phyloP scores from a whole-genome alignment of 2,888 invertebrate species.

The Campoplex nolae region DNA sequence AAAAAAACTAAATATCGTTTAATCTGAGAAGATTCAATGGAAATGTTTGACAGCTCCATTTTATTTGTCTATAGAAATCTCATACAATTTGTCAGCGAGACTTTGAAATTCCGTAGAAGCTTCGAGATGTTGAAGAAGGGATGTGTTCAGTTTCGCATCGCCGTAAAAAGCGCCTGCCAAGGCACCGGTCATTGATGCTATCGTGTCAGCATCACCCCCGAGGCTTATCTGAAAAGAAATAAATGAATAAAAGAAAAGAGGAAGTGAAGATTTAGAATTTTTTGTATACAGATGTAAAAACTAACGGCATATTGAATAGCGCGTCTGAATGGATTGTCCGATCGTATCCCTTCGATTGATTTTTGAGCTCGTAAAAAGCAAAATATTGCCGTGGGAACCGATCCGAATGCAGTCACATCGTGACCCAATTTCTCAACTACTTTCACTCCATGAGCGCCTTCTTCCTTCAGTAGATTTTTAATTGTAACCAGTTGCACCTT shows the following conservation, averaged over 20 bases:
- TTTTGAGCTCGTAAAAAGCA: constrained; percentile 87
- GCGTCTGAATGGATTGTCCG: constrained; percentile 87
- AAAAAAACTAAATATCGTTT: not conserved
- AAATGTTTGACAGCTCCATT: not conserved
- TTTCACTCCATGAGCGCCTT: constrained; percentile 83
- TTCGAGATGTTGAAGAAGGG: constrained; percentile 88
- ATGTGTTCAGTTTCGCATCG: constrained; percentile 85
- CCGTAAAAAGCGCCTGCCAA: constrained; percentile 90
- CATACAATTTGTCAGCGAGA: constrained; percentile 86
- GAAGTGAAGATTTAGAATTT: not conserved
- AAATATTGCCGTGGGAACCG: constrained; percentile 91
- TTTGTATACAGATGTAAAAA: constrained; percentile 37
- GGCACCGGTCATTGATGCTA: constrained; percentile 91
- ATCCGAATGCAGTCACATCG: constrained; percentile 88
- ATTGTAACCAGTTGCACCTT: constrained; percentile 86
- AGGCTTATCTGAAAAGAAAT: constrained; percentile 85
- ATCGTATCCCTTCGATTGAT: constrained; percentile 85
- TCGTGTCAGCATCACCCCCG: constrained; percentile 92
- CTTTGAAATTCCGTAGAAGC: constrained; percentile 85
- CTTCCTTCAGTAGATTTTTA: constrained; percentile 74
- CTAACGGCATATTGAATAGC: constrained; percentile 88
- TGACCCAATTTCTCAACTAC: constrained; percentile 87
- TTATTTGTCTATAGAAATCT: constrained; percentile 66
- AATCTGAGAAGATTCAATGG: not conserved
- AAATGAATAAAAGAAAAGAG: not conserved